phyloP scores from a whole-genome alignment of 2,797 vertebrate species.

The Artibeus lituratus region DNA sequence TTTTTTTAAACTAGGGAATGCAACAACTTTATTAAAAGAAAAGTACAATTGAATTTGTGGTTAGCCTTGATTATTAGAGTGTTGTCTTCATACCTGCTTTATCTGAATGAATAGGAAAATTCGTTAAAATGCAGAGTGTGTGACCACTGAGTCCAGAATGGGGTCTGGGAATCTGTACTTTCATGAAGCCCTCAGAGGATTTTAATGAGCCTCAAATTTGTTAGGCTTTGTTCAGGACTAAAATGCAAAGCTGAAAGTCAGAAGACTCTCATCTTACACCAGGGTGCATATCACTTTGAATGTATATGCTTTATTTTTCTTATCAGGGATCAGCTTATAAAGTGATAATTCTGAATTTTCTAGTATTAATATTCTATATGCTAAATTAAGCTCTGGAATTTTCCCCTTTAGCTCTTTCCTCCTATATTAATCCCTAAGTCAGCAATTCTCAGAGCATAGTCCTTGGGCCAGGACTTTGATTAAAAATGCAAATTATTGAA shows the following conservation, averaged over 20 bases:
- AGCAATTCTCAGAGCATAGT: background rate
- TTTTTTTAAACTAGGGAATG: background rate
- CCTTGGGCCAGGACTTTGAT: background rate
- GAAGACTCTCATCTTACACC: background rate
- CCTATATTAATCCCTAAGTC: background rate
- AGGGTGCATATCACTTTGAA: background rate
- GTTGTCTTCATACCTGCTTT: background rate
- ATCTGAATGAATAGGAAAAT: background rate
- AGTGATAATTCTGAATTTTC: background rate
- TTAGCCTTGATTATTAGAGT: background rate
- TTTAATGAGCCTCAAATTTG: background rate
- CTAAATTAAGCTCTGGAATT: background rate
- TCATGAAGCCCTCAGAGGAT: background rate
- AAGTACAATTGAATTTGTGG: background rate
- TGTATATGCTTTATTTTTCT: background rate
- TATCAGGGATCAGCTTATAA: background rate
- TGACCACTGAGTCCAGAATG: background rate
- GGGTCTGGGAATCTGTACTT: background rate
- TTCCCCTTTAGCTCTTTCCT: background rate
- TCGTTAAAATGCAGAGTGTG: background rate
- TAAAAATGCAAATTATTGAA: background rate
- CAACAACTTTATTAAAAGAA: background rate
- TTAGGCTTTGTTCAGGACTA: background rate
- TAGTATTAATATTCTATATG: background rate
- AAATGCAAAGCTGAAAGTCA: background rate